Percentiles rank a stretch among this genome's conserved stretches.
Evolutionary conservation across 2,888 invertebrate genomes (phyloP).

Genomic region (Ectemnius continuus): DNA sequence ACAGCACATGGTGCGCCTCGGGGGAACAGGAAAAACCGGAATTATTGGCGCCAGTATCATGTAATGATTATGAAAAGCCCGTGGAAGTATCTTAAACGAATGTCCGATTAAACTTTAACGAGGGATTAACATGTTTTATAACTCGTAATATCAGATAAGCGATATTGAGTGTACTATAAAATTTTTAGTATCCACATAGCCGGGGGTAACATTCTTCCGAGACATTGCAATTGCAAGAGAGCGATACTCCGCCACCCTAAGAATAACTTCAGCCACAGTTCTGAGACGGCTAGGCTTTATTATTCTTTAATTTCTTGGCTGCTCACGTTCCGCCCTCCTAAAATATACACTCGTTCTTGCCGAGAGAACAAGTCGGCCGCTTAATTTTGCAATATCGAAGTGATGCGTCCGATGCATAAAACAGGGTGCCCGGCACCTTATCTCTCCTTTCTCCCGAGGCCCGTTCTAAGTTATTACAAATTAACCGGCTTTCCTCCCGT

Average conservation of each 20-base stretch:
- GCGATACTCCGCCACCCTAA: too few species aligned
- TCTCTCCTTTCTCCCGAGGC: conserved; percentile 35
- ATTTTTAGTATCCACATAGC: not conserved
- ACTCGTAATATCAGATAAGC: not conserved
- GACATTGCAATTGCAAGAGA: not conserved
- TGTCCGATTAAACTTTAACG: conserved; percentile 1
- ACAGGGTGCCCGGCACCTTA: conserved; percentile 36
- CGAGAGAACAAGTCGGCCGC: conserved; percentile 45
- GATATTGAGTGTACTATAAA: not conserved
- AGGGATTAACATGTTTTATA: conserved; percentile 4
- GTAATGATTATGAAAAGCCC: too few species aligned
- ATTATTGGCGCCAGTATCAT: too few species aligned
- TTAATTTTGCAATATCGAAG: conserved; percentile 59
- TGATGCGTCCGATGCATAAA: conserved; percentile 50
- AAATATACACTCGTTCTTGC: conserved; percentile 20
- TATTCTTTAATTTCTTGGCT: conserved; percentile 42
- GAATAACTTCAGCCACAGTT: not conserved
- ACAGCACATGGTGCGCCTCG: too few species aligned
- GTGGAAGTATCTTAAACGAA: too few species aligned
- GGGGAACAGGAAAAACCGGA: too few species aligned
- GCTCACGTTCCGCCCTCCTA: conserved; percentile 44
- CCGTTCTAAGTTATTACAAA: conserved; percentile 41
- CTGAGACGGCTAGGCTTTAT: conserved; percentile 7
- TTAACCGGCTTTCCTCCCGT: conserved; percentile 26
- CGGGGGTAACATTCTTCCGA: not conserved